Evolutionary conservation across 2,113 vertebrate species (phyloP), one percentile per base, ranked within the genome.

Genomic region (Globicephala melas): DNA sequence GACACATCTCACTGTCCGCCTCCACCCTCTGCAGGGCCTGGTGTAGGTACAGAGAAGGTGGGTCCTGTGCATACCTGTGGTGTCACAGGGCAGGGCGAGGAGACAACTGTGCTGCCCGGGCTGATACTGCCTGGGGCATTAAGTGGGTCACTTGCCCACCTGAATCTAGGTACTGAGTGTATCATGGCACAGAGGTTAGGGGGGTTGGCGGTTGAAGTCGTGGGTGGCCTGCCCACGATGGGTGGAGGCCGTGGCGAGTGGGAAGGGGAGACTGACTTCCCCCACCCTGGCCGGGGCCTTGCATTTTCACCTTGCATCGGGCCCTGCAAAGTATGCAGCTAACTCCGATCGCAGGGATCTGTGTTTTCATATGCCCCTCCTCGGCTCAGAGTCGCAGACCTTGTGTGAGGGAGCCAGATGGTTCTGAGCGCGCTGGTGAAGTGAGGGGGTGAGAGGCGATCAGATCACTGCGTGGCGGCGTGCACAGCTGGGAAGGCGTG

Each of bases 201-300:
- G 47, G 12, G 20, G 31, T 12, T 14, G 38, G 38, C 31, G 38
- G 23, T 4, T 23, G 38, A 28, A 71, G 82, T 8, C 44, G n/a
- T 26, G 12, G 60, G n/a, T 28, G 4, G 6, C 10, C 15, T 5
- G 5, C 26, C 41, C 5, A 5, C 33, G 17, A 6, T 10, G 58
- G 25, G 67, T 14, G 3, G 14, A 36, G 14, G 21, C 3, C 3
- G 14, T 2, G 18, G 50, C 23, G 28, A 1, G 33, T 8, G 8
- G 47, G 65, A 71, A 53, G 23, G 8, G 47, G 13, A 47, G 10
- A 18, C 2, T 3, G 58, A 58, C 26, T 28, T 74, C 58, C 44
- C 36, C 1, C 3, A 10, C 10, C 15, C 20, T 10, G 28, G 28
- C 18, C 18, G 2, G 67, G 33, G 53, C 15, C 7, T 74, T 17